Evolutionary conservation across 2,113 vertebrate species (phyloP), one percentile per base, ranked within the genome.

Genomic region (Oplegnathus fasciatus): DNA sequence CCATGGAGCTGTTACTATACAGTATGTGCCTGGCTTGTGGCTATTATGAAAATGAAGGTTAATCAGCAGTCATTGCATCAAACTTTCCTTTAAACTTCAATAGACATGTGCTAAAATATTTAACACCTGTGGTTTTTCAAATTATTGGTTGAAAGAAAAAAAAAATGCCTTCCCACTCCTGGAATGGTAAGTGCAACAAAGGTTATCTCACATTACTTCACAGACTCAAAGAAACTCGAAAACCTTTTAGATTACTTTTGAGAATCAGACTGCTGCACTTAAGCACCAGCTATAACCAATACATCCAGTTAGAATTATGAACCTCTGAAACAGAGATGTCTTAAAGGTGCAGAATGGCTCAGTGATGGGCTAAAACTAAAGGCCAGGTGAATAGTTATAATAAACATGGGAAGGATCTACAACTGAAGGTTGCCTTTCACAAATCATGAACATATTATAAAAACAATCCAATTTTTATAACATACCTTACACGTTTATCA

Each of bases 41-140:
- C 75, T 80, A 70, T 80, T 80, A 90, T 86, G 86, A 80, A 91
- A 89, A 92, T 88, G 32, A 80, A 78, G 84, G 80, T 82, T 83
- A 85, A 93, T 91, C 84, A 88, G 66, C 75, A 86, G 74, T 79
- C 65, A 77, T 61, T 65, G 60, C 84, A 68, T 86, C 67, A 69
- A 82, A 83, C 65, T 72, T 78, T 82, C 44, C 82, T 81, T 88
- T 70, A 87, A 85, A 86, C 46, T 82, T 57, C 24, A 68, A 30
- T n/a, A 83, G 54, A 89, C 80, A 73, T 65, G 34, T 79, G n/a
- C 50, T 83, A 50, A 90, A 88, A 85, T 74, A 90, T 92, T 86
- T 79, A 89, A 84, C 68, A 83, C 34, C 58, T 68, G 60, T 76
- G 69, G 20, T 55, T 66, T 71, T 83, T 78, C 32, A 77, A 83